Evolutionary conservation across 2,888 invertebrate genomes (phyloP).

Genomic region (Rambutsinella grinnellia): DNA sequence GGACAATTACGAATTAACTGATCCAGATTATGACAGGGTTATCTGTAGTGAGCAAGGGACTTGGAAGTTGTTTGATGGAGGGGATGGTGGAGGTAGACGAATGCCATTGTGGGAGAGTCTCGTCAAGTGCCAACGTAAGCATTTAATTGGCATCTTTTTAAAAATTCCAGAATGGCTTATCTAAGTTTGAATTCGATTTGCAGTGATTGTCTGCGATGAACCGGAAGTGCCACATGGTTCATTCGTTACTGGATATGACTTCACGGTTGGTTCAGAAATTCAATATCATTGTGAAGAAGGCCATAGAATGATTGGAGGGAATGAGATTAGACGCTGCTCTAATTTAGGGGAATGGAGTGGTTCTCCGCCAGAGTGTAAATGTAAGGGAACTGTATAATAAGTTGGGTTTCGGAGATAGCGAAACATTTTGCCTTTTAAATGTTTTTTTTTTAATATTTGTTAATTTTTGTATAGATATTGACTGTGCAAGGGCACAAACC

Average conservation of each 20-base stretch:
- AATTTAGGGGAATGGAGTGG: slow-evolving; percentile 88
- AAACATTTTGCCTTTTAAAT: no score
- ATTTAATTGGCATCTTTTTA: no score
- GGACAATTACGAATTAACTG: slow-evolving; percentile 82
- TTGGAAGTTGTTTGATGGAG: slow-evolving; percentile 32
- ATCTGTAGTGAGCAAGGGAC: slow-evolving; percentile 47
- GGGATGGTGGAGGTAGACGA: slow-evolving; percentile 20
- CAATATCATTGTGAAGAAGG: slow-evolving; percentile 87
- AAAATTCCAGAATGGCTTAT: no score
- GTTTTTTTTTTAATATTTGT: slow-evolving; percentile 14
- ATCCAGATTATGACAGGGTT: slow-evolving; percentile 40
- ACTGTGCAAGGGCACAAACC: slow-evolving; percentile 87
- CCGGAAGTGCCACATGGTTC: slow-evolving; percentile 89
- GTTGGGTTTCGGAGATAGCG: background rate
- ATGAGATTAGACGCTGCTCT: slow-evolving; percentile 78
- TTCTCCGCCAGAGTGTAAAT: slow-evolving; percentile 85
- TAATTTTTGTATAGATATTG: slow-evolving; percentile 77
- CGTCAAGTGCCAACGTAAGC: slow-evolving; percentile 51
- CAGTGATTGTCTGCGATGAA: slow-evolving; percentile 88
- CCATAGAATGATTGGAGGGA: slow-evolving; percentile 80
- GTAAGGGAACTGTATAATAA: no score
- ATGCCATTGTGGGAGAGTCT: slow-evolving; percentile 19
- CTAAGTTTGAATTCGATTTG: background rate
- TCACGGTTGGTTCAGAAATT: slow-evolving; percentile 88
- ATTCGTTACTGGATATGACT: slow-evolving; percentile 89